A percentile compares a stretch with the other conserved stretches of the same genome.
These are phyloP conservation scores for Poecilia picta DNA, from an alignment of 2,797 vertebrate genomes.

Conservation along the genomic window DNA sequence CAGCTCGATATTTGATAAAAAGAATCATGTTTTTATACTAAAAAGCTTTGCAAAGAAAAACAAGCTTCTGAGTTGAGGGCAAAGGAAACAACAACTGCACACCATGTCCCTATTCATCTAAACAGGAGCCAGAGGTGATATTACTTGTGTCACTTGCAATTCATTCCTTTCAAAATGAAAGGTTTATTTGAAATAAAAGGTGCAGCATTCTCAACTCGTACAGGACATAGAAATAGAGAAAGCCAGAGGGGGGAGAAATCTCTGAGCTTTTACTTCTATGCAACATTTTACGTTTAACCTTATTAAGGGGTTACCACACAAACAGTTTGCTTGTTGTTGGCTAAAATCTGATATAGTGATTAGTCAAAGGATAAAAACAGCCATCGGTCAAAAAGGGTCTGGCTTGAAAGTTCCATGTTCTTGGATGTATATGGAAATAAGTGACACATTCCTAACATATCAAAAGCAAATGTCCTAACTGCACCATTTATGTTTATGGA, in stretches of 20 bases:
- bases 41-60: constrained; percentile 33
- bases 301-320: neutral
- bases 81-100: constrained; percentile 2
- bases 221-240: constrained; percentile 1
- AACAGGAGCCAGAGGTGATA: constrained; percentile 17
- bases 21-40: neutral
- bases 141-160: constrained; percentile 19
- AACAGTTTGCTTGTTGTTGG: neutral
- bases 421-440: neutral
- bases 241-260: constrained; percentile 1
- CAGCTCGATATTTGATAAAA: constrained; percentile 1
- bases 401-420: neutral
- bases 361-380: neutral
- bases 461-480: neutral
- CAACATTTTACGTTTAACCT: constrained; percentile 2
- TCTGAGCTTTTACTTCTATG: constrained; percentile 32
- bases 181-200: constrained; percentile 21
- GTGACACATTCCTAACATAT: neutral
- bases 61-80: constrained; percentile 12
- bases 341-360: neutral
- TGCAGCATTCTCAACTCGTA: neutral
- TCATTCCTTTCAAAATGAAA: constrained; percentile 32
- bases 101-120: constrained; percentile 14
- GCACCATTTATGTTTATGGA: neutral
- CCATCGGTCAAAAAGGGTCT: neutral